phyloP scores from a whole-genome alignment of 1,140 invertebrate species.

The Drosophila tani region DNA sequence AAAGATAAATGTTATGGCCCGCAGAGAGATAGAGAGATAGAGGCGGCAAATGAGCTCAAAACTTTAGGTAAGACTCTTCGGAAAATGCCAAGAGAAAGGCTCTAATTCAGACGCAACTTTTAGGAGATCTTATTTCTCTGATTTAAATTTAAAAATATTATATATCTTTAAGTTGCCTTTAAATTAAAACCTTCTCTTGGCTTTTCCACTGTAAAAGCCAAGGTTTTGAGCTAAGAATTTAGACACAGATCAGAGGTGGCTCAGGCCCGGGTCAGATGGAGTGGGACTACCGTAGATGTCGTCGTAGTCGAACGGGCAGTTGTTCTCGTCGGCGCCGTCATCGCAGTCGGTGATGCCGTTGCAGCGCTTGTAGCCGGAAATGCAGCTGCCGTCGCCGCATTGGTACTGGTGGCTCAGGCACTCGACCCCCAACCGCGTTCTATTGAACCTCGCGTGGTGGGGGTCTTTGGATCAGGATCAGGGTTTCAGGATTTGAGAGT shows the following conservation, averaged over 20 bases:
- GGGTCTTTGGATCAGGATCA: conserved; percentile 56
- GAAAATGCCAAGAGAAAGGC: no score
- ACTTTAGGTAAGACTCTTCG: neutral
- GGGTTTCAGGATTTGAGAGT: conserved; percentile 2
- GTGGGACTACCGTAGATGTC: conserved; percentile 72
- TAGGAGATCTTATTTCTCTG: neutral
- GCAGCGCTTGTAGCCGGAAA: conserved; percentile 88
- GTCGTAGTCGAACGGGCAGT: conserved; percentile 86
- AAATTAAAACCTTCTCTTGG: neutral
- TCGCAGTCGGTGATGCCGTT: conserved; percentile 88
- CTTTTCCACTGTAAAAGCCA: neutral
- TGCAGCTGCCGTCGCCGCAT: conserved; percentile 89
- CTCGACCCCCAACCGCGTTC: conserved; percentile 68
- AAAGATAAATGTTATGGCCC: conserved; percentile 29
- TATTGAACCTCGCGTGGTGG: conserved; percentile 75
- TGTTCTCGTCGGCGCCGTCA: conserved; percentile 89
- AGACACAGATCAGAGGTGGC: neutral
- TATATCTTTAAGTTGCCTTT: neutral
- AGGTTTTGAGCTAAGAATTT: neutral
- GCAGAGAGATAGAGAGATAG: conserved; percentile 12
- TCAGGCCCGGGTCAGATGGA: neutral
- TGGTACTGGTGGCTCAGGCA: conserved; percentile 85
- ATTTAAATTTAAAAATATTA: neutral
- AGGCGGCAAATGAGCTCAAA: neutral
- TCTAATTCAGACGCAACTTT: neutral